Conservation (phyloP, 2,888 invertebrate genomes). For the Cancer borealis region DNA sequence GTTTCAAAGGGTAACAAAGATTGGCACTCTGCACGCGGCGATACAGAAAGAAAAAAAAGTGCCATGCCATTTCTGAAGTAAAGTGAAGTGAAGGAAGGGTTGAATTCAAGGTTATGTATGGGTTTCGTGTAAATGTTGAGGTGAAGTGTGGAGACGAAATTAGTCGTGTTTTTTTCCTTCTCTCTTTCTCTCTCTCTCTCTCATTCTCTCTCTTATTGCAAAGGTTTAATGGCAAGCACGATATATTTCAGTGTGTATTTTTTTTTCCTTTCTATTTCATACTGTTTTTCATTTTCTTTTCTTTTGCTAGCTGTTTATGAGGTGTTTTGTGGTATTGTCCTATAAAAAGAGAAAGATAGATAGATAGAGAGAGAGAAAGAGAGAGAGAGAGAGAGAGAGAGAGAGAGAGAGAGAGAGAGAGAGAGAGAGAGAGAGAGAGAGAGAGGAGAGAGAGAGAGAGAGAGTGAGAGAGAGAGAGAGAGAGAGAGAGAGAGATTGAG, state of each 20-base stretch:
- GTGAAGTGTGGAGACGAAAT: background rate
- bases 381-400: constrained; percentile 32
- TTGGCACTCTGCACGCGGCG: background rate
- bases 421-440: constrained; percentile 11
- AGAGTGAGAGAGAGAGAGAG: background rate
- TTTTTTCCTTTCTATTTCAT: background rate
- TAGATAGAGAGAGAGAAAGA: background rate
- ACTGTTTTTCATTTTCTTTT: background rate
- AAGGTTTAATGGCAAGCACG: no score
- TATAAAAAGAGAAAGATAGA: background rate
- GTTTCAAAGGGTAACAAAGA: background rate
- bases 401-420: background rate
- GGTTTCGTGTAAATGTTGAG: background rate
- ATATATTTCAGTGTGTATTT: background rate
- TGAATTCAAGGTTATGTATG: background rate
- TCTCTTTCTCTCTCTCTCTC: background rate
- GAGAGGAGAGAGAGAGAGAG: background rate
- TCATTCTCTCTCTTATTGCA: constrained; percentile 2
- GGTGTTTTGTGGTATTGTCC: no score
- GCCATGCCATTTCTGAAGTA: background rate
- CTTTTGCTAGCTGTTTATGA: no score
- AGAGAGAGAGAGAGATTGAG: background rate
- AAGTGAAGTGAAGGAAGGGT: background rate
- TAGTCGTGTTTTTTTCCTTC: background rate
- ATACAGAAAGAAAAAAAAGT: background rate